Percentiles rank a stretch among this genome's conserved stretches.
These are phyloP conservation scores for Strongylocentrotus purpuratus DNA, from an alignment of 35 echinoderm and acorn worm genomes.

Conservation along the genomic window DNA sequence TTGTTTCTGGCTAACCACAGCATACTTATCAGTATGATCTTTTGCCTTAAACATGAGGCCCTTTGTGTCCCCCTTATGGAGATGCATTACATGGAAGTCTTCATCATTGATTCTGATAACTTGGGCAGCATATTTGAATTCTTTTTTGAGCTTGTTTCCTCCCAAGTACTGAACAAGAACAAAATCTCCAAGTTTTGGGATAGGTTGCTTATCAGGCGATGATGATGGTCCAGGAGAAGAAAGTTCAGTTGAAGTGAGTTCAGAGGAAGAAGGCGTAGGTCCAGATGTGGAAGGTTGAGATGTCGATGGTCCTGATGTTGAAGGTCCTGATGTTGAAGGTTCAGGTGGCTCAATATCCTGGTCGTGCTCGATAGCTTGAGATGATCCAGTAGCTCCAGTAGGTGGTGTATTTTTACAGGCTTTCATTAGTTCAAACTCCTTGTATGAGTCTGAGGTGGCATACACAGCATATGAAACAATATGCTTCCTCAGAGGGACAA, in stretches of 20 bases:
- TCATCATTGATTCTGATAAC: neutral
- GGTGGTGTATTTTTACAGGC: neutral
- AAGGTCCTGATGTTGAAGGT: too few relatives aligned
- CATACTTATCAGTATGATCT: conserved; percentile 5
- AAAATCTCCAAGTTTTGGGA: neutral
- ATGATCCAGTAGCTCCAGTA: too few relatives aligned
- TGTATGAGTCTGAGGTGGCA: neutral
- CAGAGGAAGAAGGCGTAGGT: too few relatives aligned
- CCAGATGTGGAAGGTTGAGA: too few relatives aligned
- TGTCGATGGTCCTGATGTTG: too few relatives aligned
- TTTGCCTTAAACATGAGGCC: neutral
- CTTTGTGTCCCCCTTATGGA: too few relatives aligned
- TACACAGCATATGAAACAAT: conserved; percentile 6
- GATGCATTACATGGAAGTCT: neutral
- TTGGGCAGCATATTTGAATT: neutral
- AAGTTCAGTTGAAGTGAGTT: neutral
- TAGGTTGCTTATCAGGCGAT: neutral
- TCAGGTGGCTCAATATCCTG: too few relatives aligned
- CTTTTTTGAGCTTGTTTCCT: neutral
- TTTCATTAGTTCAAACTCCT: neutral
- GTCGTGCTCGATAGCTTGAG: too few relatives aligned
- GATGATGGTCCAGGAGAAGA: conserved; percentile 14
- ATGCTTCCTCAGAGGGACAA: neutral
- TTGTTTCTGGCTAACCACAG: neutral
- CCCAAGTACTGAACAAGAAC: neutral